These are phyloP conservation scores for Harpagoxenus sublaevis DNA, from an alignment of 2,888 invertebrate species.

Conservation along the genomic window DNA sequence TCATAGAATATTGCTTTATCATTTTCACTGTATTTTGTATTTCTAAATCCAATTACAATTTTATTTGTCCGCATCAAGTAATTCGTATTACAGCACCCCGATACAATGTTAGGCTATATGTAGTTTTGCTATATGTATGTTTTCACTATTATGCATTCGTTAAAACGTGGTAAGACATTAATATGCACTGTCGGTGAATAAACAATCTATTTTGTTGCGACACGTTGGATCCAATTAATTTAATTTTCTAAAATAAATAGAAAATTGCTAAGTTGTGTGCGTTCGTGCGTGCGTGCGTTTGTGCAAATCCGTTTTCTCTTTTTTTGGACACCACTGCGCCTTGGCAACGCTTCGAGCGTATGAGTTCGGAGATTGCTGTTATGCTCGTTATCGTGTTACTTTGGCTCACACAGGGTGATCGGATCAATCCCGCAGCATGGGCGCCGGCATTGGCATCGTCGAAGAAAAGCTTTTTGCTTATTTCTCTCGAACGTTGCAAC, in stretches of 20 bases:
- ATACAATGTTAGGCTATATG: too few relatives aligned
- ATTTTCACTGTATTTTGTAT: too few relatives aligned
- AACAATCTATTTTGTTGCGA: background rate
- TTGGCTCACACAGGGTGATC: slow-evolving; percentile 40
- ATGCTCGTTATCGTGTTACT: slow-evolving; percentile 36
- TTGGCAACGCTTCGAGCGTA: background rate
- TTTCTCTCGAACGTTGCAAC: background rate
- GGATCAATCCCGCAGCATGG: slow-evolving; percentile 34
- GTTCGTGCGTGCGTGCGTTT: background rate
- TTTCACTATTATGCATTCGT: too few relatives aligned
- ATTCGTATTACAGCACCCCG: too few relatives aligned
- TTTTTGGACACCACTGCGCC: background rate
- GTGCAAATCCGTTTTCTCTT: background rate
- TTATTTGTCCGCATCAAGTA: too few relatives aligned
- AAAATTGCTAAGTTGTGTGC: background rate
- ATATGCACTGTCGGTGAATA: background rate
- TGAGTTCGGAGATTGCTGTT: slow-evolving; percentile 11
- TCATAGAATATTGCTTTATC: too few relatives aligned
- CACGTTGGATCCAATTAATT: background rate
- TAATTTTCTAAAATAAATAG: background rate
- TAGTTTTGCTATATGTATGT: too few relatives aligned
- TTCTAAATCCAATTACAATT: too few relatives aligned
- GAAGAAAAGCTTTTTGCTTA: slow-evolving; percentile 1
- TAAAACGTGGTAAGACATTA: too few relatives aligned
- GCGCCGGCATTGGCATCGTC: slow-evolving; percentile 20